A percentile compares a stretch with the other conserved stretches of the same genome.
Evolutionary conservation across 2,113 vertebrate genomes (phyloP).

Genomic region (Seriola rivoliana): DNA sequence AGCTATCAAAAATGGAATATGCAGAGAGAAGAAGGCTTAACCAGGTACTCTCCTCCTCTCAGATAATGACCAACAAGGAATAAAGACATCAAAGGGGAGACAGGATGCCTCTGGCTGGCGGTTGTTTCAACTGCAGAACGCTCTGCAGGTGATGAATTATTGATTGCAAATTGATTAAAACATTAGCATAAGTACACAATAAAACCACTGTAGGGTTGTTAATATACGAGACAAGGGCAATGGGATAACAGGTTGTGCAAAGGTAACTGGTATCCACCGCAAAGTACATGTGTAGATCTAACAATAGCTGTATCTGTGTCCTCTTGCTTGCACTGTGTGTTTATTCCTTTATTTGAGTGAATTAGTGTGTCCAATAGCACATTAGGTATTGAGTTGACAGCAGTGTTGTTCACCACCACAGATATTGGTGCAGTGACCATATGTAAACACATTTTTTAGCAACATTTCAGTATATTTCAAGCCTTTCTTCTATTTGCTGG

Average conservation of each 20-base stretch:
- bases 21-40: slow-evolving; percentile 20
- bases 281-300: not conserved
- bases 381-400: not conserved
- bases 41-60: slow-evolving; percentile 35
- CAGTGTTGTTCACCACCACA: not conserved
- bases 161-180: slow-evolving; percentile 63
- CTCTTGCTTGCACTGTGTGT: not conserved
- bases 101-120: slow-evolving; percentile 19
- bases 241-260: slow-evolving; percentile 8
- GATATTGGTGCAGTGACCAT: not conserved
- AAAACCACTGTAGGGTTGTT: slow-evolving; percentile 39
- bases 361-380: slow-evolving; percentile 1
- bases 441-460: not conserved
- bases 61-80: slow-evolving; percentile 46
- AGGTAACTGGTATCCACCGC: not conserved
- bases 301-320: slow-evolving; percentile 9
- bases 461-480: not conserved
- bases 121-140: slow-evolving; percentile 37
- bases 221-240: slow-evolving; percentile 12
- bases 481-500: not conserved
- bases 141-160: slow-evolving; percentile 67
- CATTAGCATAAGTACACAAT: slow-evolving; percentile 60
- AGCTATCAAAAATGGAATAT: slow-evolving; percentile 53
- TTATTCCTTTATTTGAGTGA: slow-evolving; percentile 6
- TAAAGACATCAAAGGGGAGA: slow-evolving; percentile 44